Evolutionary conservation across 2,113 vertebrate species (phyloP).

Genomic region (Solenodon paradoxus): DNA sequence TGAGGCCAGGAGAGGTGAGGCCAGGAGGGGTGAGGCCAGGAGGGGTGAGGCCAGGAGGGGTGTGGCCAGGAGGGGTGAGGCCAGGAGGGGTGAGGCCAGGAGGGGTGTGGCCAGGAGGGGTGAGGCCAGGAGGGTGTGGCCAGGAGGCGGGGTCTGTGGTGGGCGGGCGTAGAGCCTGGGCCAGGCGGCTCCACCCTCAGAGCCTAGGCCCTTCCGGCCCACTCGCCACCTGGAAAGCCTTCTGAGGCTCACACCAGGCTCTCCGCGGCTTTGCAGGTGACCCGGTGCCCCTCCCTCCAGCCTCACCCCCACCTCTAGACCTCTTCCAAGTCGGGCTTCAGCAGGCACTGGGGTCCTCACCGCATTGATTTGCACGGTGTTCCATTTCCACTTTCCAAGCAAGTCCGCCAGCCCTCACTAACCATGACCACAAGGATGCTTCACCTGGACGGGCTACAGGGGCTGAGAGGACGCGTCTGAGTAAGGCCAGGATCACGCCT

Average conservation of each 20-base stretch:
- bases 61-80: too few relatives aligned
- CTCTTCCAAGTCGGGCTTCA: not conserved
- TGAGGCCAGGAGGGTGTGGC: too few relatives aligned
- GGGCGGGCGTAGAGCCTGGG: too few relatives aligned
- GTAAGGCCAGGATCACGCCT: not conserved
- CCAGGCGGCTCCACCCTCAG: too few relatives aligned
- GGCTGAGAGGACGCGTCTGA: not conserved
- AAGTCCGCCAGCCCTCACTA: not conserved
- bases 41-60: too few relatives aligned
- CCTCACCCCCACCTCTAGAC: not conserved
- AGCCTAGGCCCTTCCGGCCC: too few relatives aligned
- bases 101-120: too few relatives aligned
- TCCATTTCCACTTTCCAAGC: not conserved
- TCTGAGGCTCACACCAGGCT: not conserved
- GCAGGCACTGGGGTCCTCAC: not conserved
- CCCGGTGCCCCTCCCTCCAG: not conserved
- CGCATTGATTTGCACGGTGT: not conserved
- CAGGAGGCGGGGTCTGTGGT: too few relatives aligned
- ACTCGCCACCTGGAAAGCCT: too few relatives aligned
- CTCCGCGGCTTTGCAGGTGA: not conserved
- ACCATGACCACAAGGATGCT: not conserved
- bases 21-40: too few relatives aligned
- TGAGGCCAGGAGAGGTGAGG: too few relatives aligned
- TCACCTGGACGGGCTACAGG: fast-evolving
- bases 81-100: too few relatives aligned